Base-by-base conservation (phyloP, 64 coral and sea anemone genomes). In the Platygyra sinensis region DNA sequence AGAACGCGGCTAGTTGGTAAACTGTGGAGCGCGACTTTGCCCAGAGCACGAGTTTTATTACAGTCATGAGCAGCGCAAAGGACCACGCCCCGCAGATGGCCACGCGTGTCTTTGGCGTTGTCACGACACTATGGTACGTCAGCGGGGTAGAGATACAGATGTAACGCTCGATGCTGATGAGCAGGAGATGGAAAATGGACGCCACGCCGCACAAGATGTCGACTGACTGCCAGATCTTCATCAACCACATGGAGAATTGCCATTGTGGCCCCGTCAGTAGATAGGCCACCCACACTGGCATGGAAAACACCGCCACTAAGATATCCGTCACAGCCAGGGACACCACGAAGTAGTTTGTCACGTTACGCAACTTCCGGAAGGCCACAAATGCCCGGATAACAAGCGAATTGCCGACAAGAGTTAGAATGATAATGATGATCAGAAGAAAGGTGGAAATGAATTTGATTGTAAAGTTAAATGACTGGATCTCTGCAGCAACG, bases 291-390 rank as follows among this genome's bases (percentile, higher is more conserved):
- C 95, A 99, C 18, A 99, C 80, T 30, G 97, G 97, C 94, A 99
- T 93, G 2, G 97, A 99, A 78, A 99, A 93, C 39, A 93, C 52
- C 2, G 94, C 97, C 2, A 99, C 97, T 16, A 99, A 79, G n/a
- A 99, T 92, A 24, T 99, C 97, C 1, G 97, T 95, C 30, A 99
- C 82, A 2, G 97, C 97, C n/a, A 99, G 77, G 4, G 97, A 99
- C 28, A 95, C 91, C 10, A 99, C 91, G 30, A 99, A 95, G 76
- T 91, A 89, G 62, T 99, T 99, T 10, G 93, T 99, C 10, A 90
- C 91, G 77, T 42, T 95, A 22, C 94, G 87, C 24, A 99, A 82
- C 73, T 93, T 93, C 60, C 83, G 76, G 46, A 95, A 95, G 24
- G 77, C 62, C 62, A 83, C 87, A 80, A 99, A 99, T 19, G 97